A percentile compares a stretch with the other conserved stretches of the same genome.
phyloP scores from a whole-genome alignment of 2,113 vertebrate species.

The Hipposideros armiger region DNA sequence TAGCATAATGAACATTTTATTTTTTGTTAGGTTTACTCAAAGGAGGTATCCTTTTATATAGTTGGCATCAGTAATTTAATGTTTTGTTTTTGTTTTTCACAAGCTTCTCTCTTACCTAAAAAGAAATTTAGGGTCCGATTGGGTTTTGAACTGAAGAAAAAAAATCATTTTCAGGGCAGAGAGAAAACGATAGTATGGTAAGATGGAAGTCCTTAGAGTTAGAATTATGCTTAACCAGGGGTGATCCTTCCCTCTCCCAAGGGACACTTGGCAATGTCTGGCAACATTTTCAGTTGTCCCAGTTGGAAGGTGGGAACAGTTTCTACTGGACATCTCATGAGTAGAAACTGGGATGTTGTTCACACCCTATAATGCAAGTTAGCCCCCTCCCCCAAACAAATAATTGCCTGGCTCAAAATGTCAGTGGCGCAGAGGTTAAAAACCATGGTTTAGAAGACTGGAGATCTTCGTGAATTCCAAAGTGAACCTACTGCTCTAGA shows the following conservation, averaged over 20 bases:
- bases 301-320: not conserved
- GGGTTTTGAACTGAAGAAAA: not conserved
- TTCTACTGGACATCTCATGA: not conserved
- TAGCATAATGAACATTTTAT: not conserved
- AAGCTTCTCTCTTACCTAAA: not conserved
- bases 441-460: not conserved
- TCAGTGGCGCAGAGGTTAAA: not conserved
- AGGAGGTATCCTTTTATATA: not conserved
- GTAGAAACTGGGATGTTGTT: not conserved
- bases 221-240: not conserved
- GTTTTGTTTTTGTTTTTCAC: not conserved
- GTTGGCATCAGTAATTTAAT: not conserved
- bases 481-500: not conserved
- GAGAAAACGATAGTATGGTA: not conserved
- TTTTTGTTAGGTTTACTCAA: not conserved
- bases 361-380: not conserved
- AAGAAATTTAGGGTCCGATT: not conserved
- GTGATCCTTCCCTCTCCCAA: not conserved
- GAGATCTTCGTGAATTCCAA: not conserved
- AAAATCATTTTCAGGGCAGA: not conserved
- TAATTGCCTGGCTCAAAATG: not conserved
- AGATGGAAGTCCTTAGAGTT: not conserved
- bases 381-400: not conserved
- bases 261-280: not conserved
- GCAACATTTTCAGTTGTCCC: not conserved